Base-by-base conservation (phyloP, 1,140 invertebrate genomes). In the Microplitis mediator region DNA sequence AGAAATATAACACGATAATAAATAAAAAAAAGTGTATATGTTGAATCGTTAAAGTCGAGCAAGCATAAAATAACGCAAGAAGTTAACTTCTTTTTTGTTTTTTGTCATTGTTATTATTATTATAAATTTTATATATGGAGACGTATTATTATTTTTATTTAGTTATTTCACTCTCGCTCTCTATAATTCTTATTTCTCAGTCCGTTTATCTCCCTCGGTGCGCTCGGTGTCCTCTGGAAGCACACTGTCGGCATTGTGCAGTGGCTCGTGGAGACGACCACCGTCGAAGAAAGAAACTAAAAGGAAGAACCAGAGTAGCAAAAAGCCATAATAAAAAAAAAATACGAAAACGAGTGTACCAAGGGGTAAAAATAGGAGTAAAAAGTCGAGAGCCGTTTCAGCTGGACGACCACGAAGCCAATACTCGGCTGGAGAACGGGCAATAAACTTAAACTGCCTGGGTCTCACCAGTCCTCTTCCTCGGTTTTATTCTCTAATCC, bases 391-490 rank as follows among this genome's bases (percentile, higher is more conserved):
- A 74, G 68, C 34, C 74, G 73, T 75, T 79, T 77, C 76, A 78
- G 75, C 75, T 69, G 71, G 71, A 72, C 76, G 76, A 78, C 76
- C 78, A 72, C 76, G 76, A 75, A 78, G 77, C 77, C 79, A 74
- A 77, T 77, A 77, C 75, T 75, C 69, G 75, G 71, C 67, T 71
- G 73, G 70, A 61, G 60, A 71, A 68, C 69, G 75, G 71, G 67
- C 75, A 80, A 80, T 80, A 80, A 80, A 80, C 77, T 78, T 80
- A 71, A 74, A 74, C 76, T 73, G 51, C 61, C 50, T 13, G 1
- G 23, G 23, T 23, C 9, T 23, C 60, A 8, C 2, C 8, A 13
- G 11, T 6, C 32, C 31, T 14, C 67, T 32, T 51, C 60, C 50
- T 50, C 52, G 13, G 16, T 62, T 66, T 74, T 72, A 66, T 56